phyloP scores from a whole-genome alignment of 1,140 invertebrate genomes.

The Drosophila pseudoobscura region DNA sequence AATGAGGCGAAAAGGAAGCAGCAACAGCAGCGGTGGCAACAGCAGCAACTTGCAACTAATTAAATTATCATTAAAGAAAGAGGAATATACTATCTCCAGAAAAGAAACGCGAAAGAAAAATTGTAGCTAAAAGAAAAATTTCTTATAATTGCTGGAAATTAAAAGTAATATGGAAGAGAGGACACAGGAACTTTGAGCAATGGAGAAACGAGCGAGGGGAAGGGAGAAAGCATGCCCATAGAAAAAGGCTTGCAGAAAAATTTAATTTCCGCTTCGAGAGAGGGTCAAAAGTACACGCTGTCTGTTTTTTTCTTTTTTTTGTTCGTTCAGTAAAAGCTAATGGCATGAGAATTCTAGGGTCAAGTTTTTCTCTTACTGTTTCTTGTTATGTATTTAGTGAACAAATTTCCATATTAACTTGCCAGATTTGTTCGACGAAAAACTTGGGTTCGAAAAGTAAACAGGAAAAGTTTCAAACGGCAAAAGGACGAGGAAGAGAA shows the following conservation, averaged over 20 bases:
- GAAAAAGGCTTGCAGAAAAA: slow-evolving; percentile 47
- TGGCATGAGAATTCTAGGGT: slow-evolving; percentile 11
- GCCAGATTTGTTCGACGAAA: not conserved
- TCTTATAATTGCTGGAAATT: slow-evolving; percentile 67
- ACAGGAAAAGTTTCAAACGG: not conserved
- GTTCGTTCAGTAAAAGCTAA: slow-evolving; percentile 29
- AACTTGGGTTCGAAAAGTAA: not conserved
- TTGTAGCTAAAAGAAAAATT: slow-evolving; percentile 41
- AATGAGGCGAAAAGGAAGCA: slow-evolving; percentile 56
- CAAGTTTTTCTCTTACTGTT: slow-evolving; percentile 8
- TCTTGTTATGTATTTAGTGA: slow-evolving; percentile 12
- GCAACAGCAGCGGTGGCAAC: slow-evolving; percentile 8
- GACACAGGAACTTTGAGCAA: slow-evolving; percentile 12
- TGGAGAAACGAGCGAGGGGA: not conserved
- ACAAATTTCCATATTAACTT: slow-evolving; percentile 21
- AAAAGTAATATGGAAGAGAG: slow-evolving; percentile 45
- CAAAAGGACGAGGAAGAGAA: too few relatives aligned
- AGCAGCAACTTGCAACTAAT: slow-evolving; percentile 67
- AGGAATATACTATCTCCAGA: not conserved
- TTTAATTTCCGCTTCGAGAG: slow-evolving; percentile 60
- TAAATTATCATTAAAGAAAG: slow-evolving; percentile 70
- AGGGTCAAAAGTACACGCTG: slow-evolving; percentile 16
- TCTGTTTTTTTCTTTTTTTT: not conserved
- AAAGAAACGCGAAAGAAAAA: not conserved
- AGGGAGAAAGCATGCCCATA: not conserved